These are phyloP conservation scores for Platyura marginata DNA, from an alignment of 1,140 invertebrate species.

Conservation along the genomic window DNA sequence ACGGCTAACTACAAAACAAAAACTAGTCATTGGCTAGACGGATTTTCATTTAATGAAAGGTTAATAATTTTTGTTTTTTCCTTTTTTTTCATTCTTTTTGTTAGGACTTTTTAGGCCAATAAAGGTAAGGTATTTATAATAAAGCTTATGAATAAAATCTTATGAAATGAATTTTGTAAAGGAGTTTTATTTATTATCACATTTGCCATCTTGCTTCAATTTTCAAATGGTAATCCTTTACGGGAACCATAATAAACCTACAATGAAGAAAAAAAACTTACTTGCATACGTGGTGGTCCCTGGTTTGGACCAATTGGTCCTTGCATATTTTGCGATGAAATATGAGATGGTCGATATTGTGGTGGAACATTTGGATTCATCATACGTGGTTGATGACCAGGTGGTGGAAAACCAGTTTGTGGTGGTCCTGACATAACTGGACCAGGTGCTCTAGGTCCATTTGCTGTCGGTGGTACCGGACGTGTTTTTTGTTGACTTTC, in stretches of 20 bases:
- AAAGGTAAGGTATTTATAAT: too few relatives aligned
- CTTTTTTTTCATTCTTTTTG: too few relatives aligned
- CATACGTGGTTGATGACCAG: constrained; percentile 37
- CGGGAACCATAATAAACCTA: constrained; percentile 5
- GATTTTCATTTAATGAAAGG: too few relatives aligned
- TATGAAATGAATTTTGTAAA: too few relatives aligned
- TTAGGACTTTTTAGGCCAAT: too few relatives aligned
- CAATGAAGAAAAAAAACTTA: constrained; percentile 6
- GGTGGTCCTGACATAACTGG: constrained; percentile 17
- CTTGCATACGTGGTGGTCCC: constrained; percentile 23
- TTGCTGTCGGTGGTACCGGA: constrained; percentile 49
- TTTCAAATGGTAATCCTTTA: not conserved
- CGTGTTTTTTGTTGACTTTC: constrained; percentile 81
- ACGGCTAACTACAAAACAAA: not conserved
- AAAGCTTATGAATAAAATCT: too few relatives aligned
- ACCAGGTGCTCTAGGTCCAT: constrained; percentile 24
- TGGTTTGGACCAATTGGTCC: constrained; percentile 21
- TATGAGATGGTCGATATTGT: constrained; percentile 19
- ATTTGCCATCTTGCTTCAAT: not conserved
- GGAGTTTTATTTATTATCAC: too few relatives aligned
- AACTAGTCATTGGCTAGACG: too few relatives aligned
- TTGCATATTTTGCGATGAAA: constrained; percentile 27
- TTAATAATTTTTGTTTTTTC: too few relatives aligned
- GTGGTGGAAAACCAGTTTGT: constrained; percentile 30
- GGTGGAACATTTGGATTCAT: constrained; percentile 29